Percentiles rank a stretch among this genome's conserved stretches.
phyloP scores from a whole-genome alignment of 2,797 vertebrate species.

The Ambastaia sidthimunki region DNA sequence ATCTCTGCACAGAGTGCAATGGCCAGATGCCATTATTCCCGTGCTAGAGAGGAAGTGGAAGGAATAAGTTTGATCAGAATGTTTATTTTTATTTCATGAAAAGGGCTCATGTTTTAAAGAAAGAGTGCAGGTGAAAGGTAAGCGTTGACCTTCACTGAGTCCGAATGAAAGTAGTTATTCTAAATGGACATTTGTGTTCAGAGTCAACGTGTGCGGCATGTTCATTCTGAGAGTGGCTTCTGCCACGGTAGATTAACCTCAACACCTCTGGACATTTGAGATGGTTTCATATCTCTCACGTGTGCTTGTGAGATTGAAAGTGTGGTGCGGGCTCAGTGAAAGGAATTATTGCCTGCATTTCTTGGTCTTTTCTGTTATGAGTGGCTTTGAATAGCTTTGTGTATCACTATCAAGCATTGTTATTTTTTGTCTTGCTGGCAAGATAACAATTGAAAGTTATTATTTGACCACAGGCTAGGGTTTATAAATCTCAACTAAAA shows the following conservation, averaged over 20 bases:
- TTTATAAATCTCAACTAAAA: constrained; percentile 7
- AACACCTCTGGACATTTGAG: constrained; percentile 37
- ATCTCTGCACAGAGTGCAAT: constrained; percentile 77
- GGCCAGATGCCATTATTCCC: constrained; percentile 82
- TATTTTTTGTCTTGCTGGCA: constrained; percentile 12
- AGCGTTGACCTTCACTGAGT: constrained; percentile 47
- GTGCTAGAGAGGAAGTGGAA: constrained; percentile 66
- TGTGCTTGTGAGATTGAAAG: constrained; percentile 17
- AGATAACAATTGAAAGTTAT: constrained; percentile 5
- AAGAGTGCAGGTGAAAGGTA: constrained; percentile 46
- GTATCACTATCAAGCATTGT: constrained; percentile 13
- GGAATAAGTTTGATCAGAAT: constrained; percentile 39
- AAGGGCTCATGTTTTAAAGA: constrained; percentile 40
- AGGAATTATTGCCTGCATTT: constrained; percentile 1
- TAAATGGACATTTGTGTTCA: constrained; percentile 55
- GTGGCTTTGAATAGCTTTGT: neutral
- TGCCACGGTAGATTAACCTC: constrained; percentile 48
- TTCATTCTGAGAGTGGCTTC: constrained; percentile 42
- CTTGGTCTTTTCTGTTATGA: constrained; percentile 6
- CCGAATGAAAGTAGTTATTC: constrained; percentile 41
- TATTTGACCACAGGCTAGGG: constrained; percentile 11
- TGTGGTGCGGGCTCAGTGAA: neutral
- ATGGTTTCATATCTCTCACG: constrained; percentile 3
- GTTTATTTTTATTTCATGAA: constrained; percentile 67
- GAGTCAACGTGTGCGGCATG: constrained; percentile 23